Conservation (phyloP, 1,140 invertebrate genomes). For the Cotesia chilonis region DNA sequence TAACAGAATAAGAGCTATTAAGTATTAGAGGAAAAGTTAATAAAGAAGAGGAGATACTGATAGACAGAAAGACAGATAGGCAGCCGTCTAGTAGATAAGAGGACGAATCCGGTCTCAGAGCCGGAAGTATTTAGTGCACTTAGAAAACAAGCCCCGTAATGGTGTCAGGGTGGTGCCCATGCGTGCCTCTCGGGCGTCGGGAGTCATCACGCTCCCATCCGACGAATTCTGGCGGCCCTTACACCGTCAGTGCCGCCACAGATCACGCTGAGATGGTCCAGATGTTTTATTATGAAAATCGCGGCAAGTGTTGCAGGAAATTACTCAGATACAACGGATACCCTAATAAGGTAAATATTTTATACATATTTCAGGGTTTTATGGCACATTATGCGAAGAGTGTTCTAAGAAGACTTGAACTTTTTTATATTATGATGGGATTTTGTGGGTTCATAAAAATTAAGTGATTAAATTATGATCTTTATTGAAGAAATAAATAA, state of each 20-base stretch:
- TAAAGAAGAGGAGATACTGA: not conserved
- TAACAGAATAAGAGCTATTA: not conserved
- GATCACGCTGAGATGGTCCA: slow-evolving; percentile 70
- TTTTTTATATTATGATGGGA: too few species aligned
- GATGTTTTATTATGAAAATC: slow-evolving; percentile 78
- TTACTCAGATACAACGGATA: slow-evolving; percentile 76
- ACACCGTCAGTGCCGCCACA: slow-evolving; percentile 56
- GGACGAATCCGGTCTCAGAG: slow-evolving; percentile 40
- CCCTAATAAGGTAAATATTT: slow-evolving; percentile 72
- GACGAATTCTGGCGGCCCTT: slow-evolving; percentile 48
- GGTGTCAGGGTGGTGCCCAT: slow-evolving; percentile 66
- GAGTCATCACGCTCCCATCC: slow-evolving; percentile 55
- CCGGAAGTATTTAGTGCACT: slow-evolving; percentile 40
- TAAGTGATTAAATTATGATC: too few species aligned
- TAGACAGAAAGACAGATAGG: not conserved
- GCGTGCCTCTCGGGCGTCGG: slow-evolving; percentile 63
- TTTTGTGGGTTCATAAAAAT: too few species aligned
- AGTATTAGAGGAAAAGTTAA: not conserved
- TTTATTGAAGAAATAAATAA: too few species aligned
- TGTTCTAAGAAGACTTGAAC: too few species aligned
- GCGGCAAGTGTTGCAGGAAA: slow-evolving; percentile 77
- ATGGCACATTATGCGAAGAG: too few species aligned
- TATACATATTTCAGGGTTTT: not conserved
- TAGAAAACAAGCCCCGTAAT: slow-evolving; percentile 57
- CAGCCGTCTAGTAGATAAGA: slow-evolving; percentile 1